These are phyloP conservation scores for Aplysina aerophoba DNA, from an alignment of 37 sponge, comb jelly and placozoan species.

Conservation along the genomic window DNA sequence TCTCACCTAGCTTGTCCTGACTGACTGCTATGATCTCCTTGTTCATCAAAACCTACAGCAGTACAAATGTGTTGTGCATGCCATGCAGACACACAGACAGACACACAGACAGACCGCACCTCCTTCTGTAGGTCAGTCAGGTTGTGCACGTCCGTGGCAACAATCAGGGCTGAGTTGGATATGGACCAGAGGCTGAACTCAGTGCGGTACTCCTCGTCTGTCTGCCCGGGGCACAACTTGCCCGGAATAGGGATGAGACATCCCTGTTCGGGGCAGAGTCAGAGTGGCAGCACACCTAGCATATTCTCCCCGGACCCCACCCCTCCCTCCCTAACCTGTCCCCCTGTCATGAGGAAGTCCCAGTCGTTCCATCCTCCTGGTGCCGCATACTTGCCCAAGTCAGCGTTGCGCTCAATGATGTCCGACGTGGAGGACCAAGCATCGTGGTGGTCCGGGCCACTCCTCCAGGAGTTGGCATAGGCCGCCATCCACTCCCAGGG, in stretches of 20 bases:
- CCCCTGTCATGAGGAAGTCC: constrained; percentile 93
- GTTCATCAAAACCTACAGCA: constrained; percentile 66
- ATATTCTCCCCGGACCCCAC: not conserved
- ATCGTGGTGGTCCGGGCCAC: constrained; percentile 83
- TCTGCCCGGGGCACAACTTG: constrained; percentile 78
- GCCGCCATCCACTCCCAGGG: constrained; percentile 87
- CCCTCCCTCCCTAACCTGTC: constrained; percentile 61
- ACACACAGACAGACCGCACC: constrained; percentile 29
- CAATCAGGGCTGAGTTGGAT: constrained; percentile 64
- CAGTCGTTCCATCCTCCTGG: constrained; percentile 94
- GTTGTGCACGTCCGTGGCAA: constrained; percentile 78
- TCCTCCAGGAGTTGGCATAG: constrained; percentile 89
- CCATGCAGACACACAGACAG: too few relatives aligned
- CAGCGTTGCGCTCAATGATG: constrained; percentile 76
- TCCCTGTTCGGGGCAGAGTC: constrained; percentile 38
- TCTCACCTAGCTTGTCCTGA: constrained; percentile 72
- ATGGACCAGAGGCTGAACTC: constrained; percentile 87
- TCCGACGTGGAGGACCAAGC: constrained; percentile 76
- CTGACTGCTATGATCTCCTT: constrained; percentile 77
- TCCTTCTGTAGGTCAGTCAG: constrained; percentile 75
- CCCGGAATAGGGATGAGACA: constrained; percentile 31
- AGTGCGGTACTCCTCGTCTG: constrained; percentile 79
- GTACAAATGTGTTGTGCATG: not conserved
- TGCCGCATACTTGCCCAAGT: constrained; percentile 69
- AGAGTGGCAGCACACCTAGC: not conserved